Percentiles rank a stretch among this genome's conserved stretches.
Evolutionary conservation across 2,797 vertebrate species (phyloP).

Genomic region (Epinephelus malabaricus): DNA sequence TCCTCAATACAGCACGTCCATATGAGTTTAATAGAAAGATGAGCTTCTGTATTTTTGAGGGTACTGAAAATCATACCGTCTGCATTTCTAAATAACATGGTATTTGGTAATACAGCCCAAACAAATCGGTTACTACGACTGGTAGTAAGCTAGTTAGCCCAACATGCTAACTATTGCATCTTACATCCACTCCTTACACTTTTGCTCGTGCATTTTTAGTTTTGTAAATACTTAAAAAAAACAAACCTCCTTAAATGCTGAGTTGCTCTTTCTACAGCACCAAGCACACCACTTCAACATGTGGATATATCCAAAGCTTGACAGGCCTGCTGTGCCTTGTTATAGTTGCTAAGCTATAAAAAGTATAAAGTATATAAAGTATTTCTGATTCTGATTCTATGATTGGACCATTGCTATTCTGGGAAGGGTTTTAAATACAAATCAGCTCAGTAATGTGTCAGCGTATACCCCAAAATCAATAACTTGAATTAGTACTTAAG

Average conservation of each 20-base stretch:
- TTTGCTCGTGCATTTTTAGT: not conserved
- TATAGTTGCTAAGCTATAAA: not conserved
- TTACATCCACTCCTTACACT: not conserved
- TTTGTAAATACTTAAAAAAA: not conserved
- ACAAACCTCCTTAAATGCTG: not conserved
- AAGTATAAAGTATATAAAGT: no score
- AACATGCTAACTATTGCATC: not conserved
- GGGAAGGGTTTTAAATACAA: conserved; percentile 1
- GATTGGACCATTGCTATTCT: not conserved
- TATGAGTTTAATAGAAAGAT: no score
- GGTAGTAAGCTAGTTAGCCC: not conserved
- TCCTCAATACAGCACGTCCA: no score
- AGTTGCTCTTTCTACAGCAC: not conserved
- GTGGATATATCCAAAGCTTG: not conserved
- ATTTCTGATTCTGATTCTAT: no score
- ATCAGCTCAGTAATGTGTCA: conserved; percentile 13
- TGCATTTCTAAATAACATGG: no score
- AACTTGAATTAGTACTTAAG: conserved; percentile 2
- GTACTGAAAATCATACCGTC: no score
- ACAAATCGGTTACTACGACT: not conserved
- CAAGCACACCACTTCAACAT: not conserved
- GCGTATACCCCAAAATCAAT: conserved; percentile 28
- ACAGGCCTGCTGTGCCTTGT: not conserved
- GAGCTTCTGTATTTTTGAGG: no score
- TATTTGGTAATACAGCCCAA: no score